A percentile compares a stretch with the other conserved stretches of the same genome.
Evolutionary conservation across 2,888 invertebrate genomes (phyloP).

Genomic region (Camptogramma bilineatum): DNA sequence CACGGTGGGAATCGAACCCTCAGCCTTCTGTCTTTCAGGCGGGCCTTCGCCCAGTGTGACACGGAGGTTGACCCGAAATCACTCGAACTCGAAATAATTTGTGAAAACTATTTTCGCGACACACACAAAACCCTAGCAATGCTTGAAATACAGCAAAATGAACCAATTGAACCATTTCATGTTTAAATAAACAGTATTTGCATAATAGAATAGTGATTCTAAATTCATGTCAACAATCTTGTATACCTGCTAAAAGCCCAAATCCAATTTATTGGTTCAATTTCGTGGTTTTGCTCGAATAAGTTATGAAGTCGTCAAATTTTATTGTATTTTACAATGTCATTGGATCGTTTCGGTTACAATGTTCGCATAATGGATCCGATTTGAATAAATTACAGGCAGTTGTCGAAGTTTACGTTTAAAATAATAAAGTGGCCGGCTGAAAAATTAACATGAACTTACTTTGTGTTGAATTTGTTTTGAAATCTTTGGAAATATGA

Average conservation of each 20-base stretch:
- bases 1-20: too few relatives aligned
- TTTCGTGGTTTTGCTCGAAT: conserved; percentile 43
- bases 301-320: conserved; percentile 47
- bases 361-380: conserved; percentile 23
- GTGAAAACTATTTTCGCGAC: neutral
- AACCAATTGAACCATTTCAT: neutral
- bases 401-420: conserved; percentile 23
- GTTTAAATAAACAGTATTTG: neutral
- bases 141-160: neutral
- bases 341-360: conserved; percentile 24
- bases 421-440: conserved; percentile 4
- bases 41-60: too few relatives aligned
- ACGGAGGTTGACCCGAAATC: too few relatives aligned
- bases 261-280: conserved; percentile 46
- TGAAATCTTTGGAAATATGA: neutral
- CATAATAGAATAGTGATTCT: conserved; percentile 16
- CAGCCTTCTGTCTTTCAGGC: too few relatives aligned
- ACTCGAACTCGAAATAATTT: neutral
- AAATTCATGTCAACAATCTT: conserved; percentile 28
- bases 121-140: neutral
- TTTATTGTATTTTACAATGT: conserved; percentile 49
- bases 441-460: conserved; percentile 8
- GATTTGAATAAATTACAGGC: conserved; percentile 31
- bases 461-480: neutral
- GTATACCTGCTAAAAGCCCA: conserved; percentile 28